Evolutionary conservation across 2,888 invertebrate species (phyloP).

Genomic region (Coelopa pilipes): DNA sequence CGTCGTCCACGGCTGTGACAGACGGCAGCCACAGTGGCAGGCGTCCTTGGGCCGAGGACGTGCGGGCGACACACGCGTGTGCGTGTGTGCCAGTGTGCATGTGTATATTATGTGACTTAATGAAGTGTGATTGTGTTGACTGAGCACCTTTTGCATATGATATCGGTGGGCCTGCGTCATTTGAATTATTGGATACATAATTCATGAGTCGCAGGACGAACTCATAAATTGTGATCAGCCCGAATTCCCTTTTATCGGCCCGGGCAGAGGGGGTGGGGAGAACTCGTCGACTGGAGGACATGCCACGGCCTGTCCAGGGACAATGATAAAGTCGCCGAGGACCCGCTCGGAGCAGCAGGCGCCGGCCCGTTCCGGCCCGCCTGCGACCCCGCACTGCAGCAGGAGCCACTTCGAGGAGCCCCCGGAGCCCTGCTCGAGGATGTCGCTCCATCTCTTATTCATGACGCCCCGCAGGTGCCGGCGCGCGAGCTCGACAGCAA

Average conservation of each 20-base stretch:
- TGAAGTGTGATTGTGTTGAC: slow-evolving; percentile 10
- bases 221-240: slow-evolving; percentile 9
- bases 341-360: no score
- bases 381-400: no score
- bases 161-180: not conserved
- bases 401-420: no score
- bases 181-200: not conserved
- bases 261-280: no score
- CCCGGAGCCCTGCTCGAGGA: no score
- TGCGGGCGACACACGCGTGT: not conserved
- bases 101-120: not conserved
- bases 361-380: no score
- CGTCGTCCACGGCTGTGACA: not conserved
- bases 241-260: not conserved
- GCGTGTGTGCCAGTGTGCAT: not conserved
- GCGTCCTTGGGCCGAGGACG: no score
- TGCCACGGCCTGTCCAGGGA: not conserved
- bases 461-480: no score
- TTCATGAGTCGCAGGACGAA: not conserved
- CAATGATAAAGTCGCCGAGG: not conserved
- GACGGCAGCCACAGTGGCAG: not conserved
- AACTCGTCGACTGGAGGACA: not conserved
- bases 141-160: slow-evolving; percentile 4
- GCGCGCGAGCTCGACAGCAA: no score
- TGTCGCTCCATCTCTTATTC: no score